Evolutionary conservation across 2,113 vertebrate genomes (phyloP).

Genomic region (Plotosus lineatus): DNA sequence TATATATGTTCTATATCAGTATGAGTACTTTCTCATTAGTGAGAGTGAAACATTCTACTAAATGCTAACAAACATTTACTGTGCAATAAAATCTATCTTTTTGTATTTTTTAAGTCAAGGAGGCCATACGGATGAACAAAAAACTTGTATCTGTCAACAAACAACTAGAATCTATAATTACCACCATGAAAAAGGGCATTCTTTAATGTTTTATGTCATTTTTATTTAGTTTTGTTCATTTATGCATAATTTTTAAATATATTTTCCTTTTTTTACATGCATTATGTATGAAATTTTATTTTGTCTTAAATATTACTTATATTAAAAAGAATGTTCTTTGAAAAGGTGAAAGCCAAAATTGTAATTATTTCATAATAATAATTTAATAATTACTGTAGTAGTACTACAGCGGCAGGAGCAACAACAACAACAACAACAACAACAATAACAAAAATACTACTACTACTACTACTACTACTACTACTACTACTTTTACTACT

Average conservation of each 20-base stretch:
- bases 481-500: too few relatives aligned
- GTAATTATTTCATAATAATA: too few relatives aligned
- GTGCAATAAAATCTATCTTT: neutral
- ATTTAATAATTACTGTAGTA: too few relatives aligned
- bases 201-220: neutral
- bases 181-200: conserved; percentile 81
- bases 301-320: too few relatives aligned
- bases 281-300: too few relatives aligned
- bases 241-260: conserved; percentile 5
- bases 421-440: too few relatives aligned
- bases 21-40: neutral
- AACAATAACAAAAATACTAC: too few relatives aligned
- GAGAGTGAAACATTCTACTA: neutral
- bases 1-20: conserved; percentile 36
- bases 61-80: neutral
- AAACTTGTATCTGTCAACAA: conserved; percentile 78
- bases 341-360: too few relatives aligned
- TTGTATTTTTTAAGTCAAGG: conserved; percentile 75
- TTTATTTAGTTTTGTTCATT: too few relatives aligned
- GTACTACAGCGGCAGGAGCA: too few relatives aligned
- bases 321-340: too few relatives aligned
- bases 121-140: conserved; percentile 82
- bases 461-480: too few relatives aligned
- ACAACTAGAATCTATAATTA: conserved; percentile 79
- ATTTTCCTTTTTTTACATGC: neutral